A percentile compares a stretch with the other conserved stretches of the same genome.
Conservation (phyloP, 2,888 invertebrate genomes). For the Neoascia interrupta region DNA sequence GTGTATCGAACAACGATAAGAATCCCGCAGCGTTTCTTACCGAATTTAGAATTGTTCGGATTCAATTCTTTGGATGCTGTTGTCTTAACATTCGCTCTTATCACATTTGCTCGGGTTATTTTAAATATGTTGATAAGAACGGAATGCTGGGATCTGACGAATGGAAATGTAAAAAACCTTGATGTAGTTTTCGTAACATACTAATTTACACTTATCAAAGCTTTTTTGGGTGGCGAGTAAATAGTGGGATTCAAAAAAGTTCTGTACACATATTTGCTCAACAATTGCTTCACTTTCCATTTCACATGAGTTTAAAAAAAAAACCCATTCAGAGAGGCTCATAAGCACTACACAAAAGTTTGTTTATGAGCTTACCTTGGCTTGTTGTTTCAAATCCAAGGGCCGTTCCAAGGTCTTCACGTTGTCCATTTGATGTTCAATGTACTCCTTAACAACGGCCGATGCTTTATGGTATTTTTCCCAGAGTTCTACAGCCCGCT, state of each 20-base stretch:
- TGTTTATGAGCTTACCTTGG: conserved; percentile 83
- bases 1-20: conserved; percentile 22
- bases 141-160: not conserved
- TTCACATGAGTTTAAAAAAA: too few relatives aligned
- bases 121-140: conserved; percentile 35
- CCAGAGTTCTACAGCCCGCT: conserved; percentile 91
- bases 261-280: too few relatives aligned
- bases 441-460: conserved; percentile 87
- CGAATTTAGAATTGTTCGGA: conserved; percentile 32
- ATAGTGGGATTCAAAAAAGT: too few relatives aligned
- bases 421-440: conserved; percentile 87
- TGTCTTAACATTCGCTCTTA: conserved; percentile 11
- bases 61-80: conserved; percentile 23
- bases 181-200: not conserved
- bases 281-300: too few relatives aligned
- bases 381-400: conserved; percentile 84
- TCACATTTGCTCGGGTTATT: conserved; percentile 18
- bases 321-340: not conserved
- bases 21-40: conserved; percentile 30
- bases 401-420: conserved; percentile 85
- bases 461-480: conserved; percentile 89
- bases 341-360: conserved; percentile 17
- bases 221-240: not conserved
- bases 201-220: not conserved
- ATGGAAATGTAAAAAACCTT: not conserved